Base-by-base conservation (phyloP, 2,113 vertebrate genomes). In the Festucalex cinctus region DNA sequence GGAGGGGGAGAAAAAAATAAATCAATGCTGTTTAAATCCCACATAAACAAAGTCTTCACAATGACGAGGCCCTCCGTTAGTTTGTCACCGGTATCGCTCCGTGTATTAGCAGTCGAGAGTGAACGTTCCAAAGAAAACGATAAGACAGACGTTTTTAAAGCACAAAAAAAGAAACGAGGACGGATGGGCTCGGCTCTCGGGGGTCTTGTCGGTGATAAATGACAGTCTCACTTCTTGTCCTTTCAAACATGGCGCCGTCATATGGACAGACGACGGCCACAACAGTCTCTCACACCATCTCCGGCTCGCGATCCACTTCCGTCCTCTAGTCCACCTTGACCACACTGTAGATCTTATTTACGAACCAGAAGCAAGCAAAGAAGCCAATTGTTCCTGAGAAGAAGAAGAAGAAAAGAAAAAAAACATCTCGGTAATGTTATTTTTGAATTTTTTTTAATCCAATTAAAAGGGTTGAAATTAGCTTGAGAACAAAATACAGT, bases 291-390 rank as follows among this genome's bases (percentile, higher is more conserved):
- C 70, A 67, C 28, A 4, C n/a, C 64, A 54, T 17, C 16, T 32
- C 26, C 14, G 16, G 6, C 26, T 19, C 43, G 43, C 22, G 16
- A 14, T 17, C 54, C 54, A 4, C 32, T 57, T 19, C 14, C 16
- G 71, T 51, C 41, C n/a, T 65, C 94, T 91, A 98, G 89, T 99
- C 97, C 77, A 99, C 97, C 84, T 99, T 99, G 68, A 99, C 97
- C 86, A 99, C 97, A 4, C 97, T 98, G 95, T 99, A 99, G 92
- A 99, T 99, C 91, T 99, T 99, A 88, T 95, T 97, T 84, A 99
- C 97, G 92, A 99, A 99, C 95, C 95, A 98, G 91, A 98, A 99
- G 87, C 97, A 98, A 76, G 97, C 95, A 76, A 99, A 98, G 91
- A 98, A 99, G 79, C 97, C 97, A 89, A 99, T 98, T 83, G 96